Evolutionary conservation across 2,797 vertebrate species (phyloP).

Genomic region (Psittacula derbiana): DNA sequence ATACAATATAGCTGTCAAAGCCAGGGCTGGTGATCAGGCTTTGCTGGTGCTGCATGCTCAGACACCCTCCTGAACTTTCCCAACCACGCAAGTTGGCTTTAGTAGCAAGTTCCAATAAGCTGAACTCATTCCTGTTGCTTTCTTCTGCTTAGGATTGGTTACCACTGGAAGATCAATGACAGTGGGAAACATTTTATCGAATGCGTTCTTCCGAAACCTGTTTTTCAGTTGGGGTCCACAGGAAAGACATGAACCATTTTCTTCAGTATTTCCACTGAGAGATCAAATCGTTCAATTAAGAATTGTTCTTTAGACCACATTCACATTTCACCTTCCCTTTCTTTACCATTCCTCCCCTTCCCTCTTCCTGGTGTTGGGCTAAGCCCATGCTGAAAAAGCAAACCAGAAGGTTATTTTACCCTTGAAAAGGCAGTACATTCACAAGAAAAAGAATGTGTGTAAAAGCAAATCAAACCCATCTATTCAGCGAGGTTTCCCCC

Average conservation of each 20-base stretch:
- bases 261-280: not conserved
- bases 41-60: not conserved
- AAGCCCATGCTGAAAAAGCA: not conserved
- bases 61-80: not conserved
- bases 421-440: not conserved
- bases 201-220: not conserved
- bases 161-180: not conserved
- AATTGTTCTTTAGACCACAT: not conserved
- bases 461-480: not conserved
- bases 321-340: not conserved
- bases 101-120: not conserved
- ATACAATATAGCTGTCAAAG: not conserved
- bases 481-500: not conserved
- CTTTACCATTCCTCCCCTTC: not conserved
- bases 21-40: not conserved
- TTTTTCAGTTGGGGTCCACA: not conserved
- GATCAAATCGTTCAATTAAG: not conserved
- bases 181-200: not conserved
- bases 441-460: not conserved
- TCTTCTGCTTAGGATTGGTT: not conserved
- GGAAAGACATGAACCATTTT: not conserved
- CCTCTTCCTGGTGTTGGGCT: not conserved
- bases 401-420: not conserved
- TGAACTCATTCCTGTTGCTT: not conserved
- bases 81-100: not conserved